Evolutionary conservation across 2,888 invertebrate genomes (phyloP), one percentile per base, ranked within the genome.

Genomic region (Lycaena phlaeas): DNA sequence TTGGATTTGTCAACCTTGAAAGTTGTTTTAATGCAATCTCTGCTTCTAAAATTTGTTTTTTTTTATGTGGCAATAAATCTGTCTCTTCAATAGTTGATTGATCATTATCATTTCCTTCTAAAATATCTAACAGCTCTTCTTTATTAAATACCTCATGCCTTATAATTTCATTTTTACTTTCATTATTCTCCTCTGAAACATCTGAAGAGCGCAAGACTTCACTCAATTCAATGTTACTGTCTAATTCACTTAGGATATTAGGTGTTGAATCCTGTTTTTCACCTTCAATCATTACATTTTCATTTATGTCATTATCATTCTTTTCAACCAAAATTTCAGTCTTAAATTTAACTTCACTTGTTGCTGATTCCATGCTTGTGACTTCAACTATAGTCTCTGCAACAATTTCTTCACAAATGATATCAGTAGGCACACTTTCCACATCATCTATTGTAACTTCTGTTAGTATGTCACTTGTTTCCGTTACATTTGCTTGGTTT

Each of bases 71-170:
- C 10, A 36, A 29, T 0, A 31, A 17, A 9, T 11, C n/a, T 12
- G 25, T 15, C 11, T 41, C 52, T 10, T 50, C 41, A 27, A 42
- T 37, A 11, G 26, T 37, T 27, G 53, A 45, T 31, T 64, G 50
- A 34, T 61, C 61, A 7, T 52, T 50, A 62, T 78, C 71, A 62
- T 82, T 82, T 2, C 84, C 84, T 56, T 84, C 72, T 42, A 84
- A 60, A 45, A 84, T 84, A 49, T 82, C 79, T 36, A 84, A 52
- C 14, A 84, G 49, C 48, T 84, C 82, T 49, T 84, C 82, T 51
- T 84, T 84, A 49, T 84, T 84, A 45, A 84, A 79, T 9, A 84
- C 71, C 55, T 81, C 78, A 47, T 78, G 70, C 42, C 66, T 62
- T 2, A 51, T 50, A 27, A 60, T 40, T 54, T 69, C 62, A 44